Evolutionary conservation across 92 coral and sea anemone species (phyloP).

Genomic region (Paragorgia papillata): DNA sequence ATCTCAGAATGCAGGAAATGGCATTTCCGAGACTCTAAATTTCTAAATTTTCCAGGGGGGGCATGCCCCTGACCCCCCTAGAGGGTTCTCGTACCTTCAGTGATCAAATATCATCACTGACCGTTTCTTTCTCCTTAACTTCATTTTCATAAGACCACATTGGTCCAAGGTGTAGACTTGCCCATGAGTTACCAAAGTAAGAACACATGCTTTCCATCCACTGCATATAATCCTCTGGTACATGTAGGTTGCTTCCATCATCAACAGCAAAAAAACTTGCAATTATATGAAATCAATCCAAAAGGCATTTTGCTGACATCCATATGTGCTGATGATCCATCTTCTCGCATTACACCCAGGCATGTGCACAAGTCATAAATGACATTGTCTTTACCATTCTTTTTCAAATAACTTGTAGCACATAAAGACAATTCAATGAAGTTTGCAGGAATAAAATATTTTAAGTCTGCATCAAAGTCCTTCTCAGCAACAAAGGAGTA

Average conservation of each 20-base stretch:
- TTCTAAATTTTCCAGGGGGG: no score
- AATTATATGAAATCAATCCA: conserved; percentile 50
- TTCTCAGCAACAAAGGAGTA: conserved; percentile 24
- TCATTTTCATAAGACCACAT: conserved; percentile 60
- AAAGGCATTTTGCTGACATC: conserved; percentile 55
- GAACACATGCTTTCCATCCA: conserved; percentile 63
- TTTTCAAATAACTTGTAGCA: conserved; percentile 26
- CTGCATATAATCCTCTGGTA: conserved; percentile 42
- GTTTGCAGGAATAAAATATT: conserved; percentile 16
- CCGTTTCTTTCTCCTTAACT: neutral
- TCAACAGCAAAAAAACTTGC: conserved; percentile 54
- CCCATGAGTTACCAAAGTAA: conserved; percentile 57
- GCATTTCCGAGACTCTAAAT: no score
- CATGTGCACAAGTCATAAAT: conserved; percentile 37
- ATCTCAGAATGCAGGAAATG: no score
- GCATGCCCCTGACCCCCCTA: no score
- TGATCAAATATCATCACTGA: no score
- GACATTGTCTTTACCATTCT: conserved; percentile 44
- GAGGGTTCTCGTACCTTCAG: no score
- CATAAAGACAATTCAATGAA: conserved; percentile 27
- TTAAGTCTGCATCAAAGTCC: conserved; percentile 32
- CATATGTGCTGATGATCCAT: conserved; percentile 36
- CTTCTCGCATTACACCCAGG: conserved; percentile 28
- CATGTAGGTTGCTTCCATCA: conserved; percentile 48
- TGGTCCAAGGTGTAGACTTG: conserved; percentile 58